Conservation (phyloP, 2,797 vertebrate genomes). For the Scomberomorus guttatus region DNA sequence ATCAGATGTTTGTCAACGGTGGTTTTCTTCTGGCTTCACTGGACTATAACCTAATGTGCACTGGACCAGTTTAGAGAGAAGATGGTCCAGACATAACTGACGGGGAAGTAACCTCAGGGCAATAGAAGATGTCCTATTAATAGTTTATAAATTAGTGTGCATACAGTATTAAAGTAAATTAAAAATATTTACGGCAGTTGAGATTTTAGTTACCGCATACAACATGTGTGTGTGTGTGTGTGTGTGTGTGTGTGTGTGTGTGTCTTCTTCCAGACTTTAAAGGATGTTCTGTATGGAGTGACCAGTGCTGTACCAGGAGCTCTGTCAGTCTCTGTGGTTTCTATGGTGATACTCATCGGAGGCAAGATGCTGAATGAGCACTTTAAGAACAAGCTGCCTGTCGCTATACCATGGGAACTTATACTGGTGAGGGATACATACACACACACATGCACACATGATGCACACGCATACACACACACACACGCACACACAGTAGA, state of each 20-base stretch:
- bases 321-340: conserved; percentile 76
- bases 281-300: conserved; percentile 60
- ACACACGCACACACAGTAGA: conserved; percentile 24
- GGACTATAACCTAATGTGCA: not conserved
- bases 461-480: conserved; percentile 9
- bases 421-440: conserved; percentile 84
- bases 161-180: too few species aligned
- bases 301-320: conserved; percentile 52
- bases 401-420: conserved; percentile 91
- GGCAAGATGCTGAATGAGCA: conserved; percentile 90
- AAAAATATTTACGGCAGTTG: not conserved
- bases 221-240: not conserved
- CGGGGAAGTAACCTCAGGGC: not conserved
- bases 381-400: conserved; percentile 88
- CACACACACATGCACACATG: conserved; percentile 7
- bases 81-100: not conserved
- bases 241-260: conserved; percentile 8
- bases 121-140: not conserved
- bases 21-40: not conserved
- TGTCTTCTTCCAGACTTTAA: conserved; percentile 62
- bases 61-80: not conserved
- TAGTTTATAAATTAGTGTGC: not conserved
- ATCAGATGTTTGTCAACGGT: conserved; percentile 9
- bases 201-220: not conserved
- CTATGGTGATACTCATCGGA: conserved; percentile 86